Conservation (phyloP, 2,888 invertebrate genomes). For the Pheosia tremula region DNA sequence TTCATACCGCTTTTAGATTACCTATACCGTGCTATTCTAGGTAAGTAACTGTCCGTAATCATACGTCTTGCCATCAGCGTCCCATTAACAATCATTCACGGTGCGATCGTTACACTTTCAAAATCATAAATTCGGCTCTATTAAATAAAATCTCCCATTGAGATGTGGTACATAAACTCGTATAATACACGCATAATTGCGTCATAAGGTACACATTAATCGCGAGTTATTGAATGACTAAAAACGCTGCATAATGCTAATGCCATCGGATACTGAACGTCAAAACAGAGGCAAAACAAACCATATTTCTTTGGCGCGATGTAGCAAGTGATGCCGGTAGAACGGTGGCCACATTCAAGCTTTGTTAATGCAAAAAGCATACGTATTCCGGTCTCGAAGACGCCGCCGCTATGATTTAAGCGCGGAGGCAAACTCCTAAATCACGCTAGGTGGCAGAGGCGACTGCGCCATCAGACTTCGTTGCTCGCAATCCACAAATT, state of each 20-base stretch:
- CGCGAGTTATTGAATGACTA: conserved; percentile 38
- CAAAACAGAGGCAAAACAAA: conserved; percentile 63
- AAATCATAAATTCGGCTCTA: conserved; percentile 37
- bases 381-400: conserved; percentile 63
- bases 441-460: conserved; percentile 73
- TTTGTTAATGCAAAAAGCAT: conserved; percentile 66
- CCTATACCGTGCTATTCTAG: conserved; percentile 69
- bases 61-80: conserved; percentile 37
- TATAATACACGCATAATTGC: conserved; percentile 34
- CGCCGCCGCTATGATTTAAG: conserved; percentile 77
- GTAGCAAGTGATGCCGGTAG: conserved; percentile 55
- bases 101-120: conserved; percentile 42
- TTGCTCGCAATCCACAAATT: conserved; percentile 79
- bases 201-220: conserved; percentile 33
- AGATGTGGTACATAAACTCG: conserved; percentile 38
- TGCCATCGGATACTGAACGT: conserved; percentile 44
- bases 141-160: conserved; percentile 32
- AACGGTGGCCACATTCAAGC: conserved; percentile 57
- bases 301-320: conserved; percentile 55
- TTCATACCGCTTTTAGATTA: conserved; percentile 76
- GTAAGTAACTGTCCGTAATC: conserved; percentile 62
- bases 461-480: conserved; percentile 69
- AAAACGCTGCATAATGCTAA: conserved; percentile 39
- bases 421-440: conserved; percentile 70
- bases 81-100: conserved; percentile 37